Evolutionary conservation across 1,140 invertebrate genomes (phyloP), one percentile per base, ranked within the genome.

Genomic region (Lithobius niger): DNA sequence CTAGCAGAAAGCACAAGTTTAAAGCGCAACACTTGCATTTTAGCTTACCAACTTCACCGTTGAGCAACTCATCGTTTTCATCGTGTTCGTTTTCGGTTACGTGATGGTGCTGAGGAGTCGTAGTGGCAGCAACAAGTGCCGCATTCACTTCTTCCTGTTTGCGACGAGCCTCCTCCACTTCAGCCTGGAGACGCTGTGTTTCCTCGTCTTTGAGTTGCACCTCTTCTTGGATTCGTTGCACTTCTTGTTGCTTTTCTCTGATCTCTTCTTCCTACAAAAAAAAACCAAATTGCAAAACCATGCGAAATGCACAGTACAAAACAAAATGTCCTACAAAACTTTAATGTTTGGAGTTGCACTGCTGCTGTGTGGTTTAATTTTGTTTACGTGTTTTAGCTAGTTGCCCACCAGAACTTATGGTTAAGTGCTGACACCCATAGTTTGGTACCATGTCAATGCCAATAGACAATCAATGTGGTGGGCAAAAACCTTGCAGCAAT

Each of bases 151-250:
- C 86, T 67, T 87, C 79, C 71, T 84, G 76, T 66, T 83, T 80
- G 62, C 81, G 77, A 51, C 84, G 74, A 22, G 84, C 85, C 57
- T 82, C 82, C 72, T 90, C 86, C 15, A 93, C 88, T 71, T 94
- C 88, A 59, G 84, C 80, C 73, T 80, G 71, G 60, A 97, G 77
- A 61, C 87, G 79, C 67, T 83, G 80, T 22, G 91, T 92, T 74
- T 96, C 90, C 44, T 82, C 79, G 68, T 95, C 90, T 75, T 96
- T 96, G 27, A 74, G 73, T 63, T 84, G 81, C 43, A 93, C 88
- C 72, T 92, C 88, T 27, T 82, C 79, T 66, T 90, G 84, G 64
- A 93, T 92, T 62, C 85, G 82, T 60, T 80, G 74, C 18, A 94
- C 88, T 72, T 93, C 88, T 64, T 83, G 77, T 69, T 94, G 89